Conservation (phyloP, 1,140 invertebrate genomes). For the Drosophila guanche region DNA sequence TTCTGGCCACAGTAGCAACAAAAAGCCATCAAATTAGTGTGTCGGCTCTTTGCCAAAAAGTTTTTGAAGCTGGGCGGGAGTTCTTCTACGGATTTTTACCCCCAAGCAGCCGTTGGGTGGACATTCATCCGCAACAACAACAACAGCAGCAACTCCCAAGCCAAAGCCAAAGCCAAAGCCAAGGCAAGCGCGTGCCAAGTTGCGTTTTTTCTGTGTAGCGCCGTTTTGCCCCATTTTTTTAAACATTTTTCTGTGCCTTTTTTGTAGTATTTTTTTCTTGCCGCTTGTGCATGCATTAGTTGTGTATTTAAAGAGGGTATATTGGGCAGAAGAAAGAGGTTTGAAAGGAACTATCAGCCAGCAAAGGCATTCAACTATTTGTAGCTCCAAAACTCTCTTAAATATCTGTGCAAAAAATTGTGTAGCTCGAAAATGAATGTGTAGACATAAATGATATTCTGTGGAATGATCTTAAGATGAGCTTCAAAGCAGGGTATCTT, state of each 20-base stretch:
- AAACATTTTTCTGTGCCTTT: neutral
- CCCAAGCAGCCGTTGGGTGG: slow-evolving; percentile 8
- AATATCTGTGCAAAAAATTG: too few relatives aligned
- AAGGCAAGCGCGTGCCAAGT: slow-evolving; percentile 42
- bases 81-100: neutral
- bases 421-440: too few relatives aligned
- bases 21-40: slow-evolving; percentile 50
- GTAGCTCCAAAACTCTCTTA: too few relatives aligned
- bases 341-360: too few relatives aligned
- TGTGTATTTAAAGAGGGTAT: too few relatives aligned
- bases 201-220: slow-evolving; percentile 10
- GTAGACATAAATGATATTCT: too few relatives aligned
- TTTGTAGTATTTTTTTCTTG: too few relatives aligned
- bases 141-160: slow-evolving; percentile 5
- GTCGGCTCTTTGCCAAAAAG: slow-evolving; percentile 39
- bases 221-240: slow-evolving; percentile 5
- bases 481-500: neutral
- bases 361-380: too few relatives aligned
- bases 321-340: too few relatives aligned
- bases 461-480: too few relatives aligned
- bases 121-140: slow-evolving; percentile 4
- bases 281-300: too few relatives aligned
- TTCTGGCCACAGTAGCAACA: neutral
- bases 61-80: slow-evolving; percentile 2
- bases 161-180: slow-evolving; percentile 2